Conservation (phyloP, 1,140 invertebrate species). For the Cheumatopsyche charites region DNA sequence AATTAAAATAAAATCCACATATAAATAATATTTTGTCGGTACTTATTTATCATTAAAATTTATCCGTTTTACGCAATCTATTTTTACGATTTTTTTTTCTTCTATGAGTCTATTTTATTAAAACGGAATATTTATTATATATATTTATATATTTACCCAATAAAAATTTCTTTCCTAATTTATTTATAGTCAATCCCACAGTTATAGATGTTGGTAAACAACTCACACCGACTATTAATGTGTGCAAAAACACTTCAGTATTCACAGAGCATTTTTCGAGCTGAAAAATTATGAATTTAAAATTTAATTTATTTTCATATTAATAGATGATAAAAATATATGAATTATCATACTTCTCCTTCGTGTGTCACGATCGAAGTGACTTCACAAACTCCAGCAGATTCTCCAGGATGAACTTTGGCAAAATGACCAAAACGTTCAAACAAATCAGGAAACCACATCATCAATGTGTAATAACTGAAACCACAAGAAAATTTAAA, state of each 20-base stretch:
- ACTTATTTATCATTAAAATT: no score
- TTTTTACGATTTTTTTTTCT: no score
- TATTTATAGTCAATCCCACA: constrained; percentile 62
- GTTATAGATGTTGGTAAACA: constrained; percentile 63
- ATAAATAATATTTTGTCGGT: background rate
- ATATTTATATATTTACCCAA: constrained; percentile 52
- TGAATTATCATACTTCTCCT: constrained; percentile 32
- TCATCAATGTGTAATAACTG: constrained; percentile 71
- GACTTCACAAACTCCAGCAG: constrained; percentile 66
- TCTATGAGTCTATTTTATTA: no score
- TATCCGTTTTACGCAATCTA: no score
- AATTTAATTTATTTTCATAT: no score
- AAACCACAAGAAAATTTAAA: constrained; percentile 45
- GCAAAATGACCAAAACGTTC: constrained; percentile 66
- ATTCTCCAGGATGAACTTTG: constrained; percentile 56
- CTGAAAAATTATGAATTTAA: no score
- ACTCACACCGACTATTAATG: constrained; percentile 61
- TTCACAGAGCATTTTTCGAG: constrained; percentile 53
- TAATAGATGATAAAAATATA: no score
- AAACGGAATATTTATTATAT: no score
- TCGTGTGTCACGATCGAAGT: constrained; percentile 50
- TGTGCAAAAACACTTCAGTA: constrained; percentile 61
- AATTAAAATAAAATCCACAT: constrained; percentile 16
- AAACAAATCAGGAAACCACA: constrained; percentile 73
- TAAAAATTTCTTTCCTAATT: constrained; percentile 64